Evolutionary conservation across 2,113 vertebrate species (phyloP).

Genomic region (Ranitomeya imitator): DNA sequence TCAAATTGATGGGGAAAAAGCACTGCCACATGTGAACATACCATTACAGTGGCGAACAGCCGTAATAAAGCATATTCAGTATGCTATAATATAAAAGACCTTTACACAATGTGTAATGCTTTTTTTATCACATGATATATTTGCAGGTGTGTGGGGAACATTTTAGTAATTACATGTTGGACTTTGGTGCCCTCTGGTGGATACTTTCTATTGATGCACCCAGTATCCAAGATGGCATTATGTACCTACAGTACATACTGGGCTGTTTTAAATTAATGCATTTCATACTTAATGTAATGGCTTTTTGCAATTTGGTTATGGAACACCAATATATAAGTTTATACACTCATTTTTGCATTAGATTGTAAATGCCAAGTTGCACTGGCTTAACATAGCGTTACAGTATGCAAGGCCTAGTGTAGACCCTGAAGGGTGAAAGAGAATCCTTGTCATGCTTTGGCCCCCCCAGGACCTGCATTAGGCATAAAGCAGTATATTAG

Average conservation of each 20-base stretch:
- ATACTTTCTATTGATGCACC: background rate
- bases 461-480: background rate
- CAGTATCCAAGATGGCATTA: background rate
- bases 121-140: background rate
- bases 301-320: background rate
- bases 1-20: too few relatives aligned
- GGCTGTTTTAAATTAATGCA: background rate
- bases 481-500: background rate
- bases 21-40: too few relatives aligned
- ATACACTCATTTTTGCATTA: too few relatives aligned
- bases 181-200: slow-evolving; percentile 45
- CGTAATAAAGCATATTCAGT: background rate
- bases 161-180: background rate
- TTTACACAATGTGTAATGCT: background rate
- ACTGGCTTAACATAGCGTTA: too few relatives aligned
- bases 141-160: background rate
- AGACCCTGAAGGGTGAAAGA: background rate
- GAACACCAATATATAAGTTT: too few relatives aligned
- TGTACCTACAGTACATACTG: background rate
- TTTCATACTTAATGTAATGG: background rate
- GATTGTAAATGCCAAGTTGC: too few relatives aligned
- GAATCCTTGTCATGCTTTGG: background rate
- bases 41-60: too few relatives aligned
- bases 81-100: background rate
- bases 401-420: background rate